These are phyloP conservation scores for Iguana delicatissima DNA, from an alignment of 2,797 vertebrate species.

Conservation along the genomic window DNA sequence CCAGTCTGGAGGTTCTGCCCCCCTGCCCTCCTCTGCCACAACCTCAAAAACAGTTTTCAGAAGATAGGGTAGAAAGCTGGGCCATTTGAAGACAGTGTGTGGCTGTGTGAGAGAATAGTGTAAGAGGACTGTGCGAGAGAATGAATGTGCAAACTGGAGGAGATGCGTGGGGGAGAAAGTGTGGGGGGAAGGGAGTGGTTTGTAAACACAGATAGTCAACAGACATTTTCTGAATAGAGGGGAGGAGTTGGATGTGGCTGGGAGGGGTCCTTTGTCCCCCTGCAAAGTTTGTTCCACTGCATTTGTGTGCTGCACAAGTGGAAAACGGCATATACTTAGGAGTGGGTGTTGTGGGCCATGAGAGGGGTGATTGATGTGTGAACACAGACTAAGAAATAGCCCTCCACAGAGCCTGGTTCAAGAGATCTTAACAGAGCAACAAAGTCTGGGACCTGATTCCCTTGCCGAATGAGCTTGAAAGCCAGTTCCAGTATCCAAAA, in stretches of 20 bases:
- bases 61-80: neutral
- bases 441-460: neutral
- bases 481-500: too few species aligned
- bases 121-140: neutral
- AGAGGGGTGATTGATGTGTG: neutral
- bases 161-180: neutral
- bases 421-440: neutral
- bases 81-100: neutral
- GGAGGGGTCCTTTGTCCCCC: neutral
- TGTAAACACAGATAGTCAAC: neutral
- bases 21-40: neutral
- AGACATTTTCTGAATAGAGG: neutral
- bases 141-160: neutral
- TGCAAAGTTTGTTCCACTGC: constrained; percentile 8
- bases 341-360: neutral
- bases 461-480: neutral
- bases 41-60: neutral
- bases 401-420: neutral
- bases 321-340: neutral
- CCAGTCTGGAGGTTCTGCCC: too few species aligned
- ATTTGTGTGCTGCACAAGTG: neutral
- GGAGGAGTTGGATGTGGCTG: fast-evolving
- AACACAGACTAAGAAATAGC: neutral
- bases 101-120: neutral
- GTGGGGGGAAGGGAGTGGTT: neutral